Evolutionary conservation across 2,113 vertebrate genomes (phyloP), one percentile per base, ranked within the genome.

Genomic region (Rafetus swinhoei): DNA sequence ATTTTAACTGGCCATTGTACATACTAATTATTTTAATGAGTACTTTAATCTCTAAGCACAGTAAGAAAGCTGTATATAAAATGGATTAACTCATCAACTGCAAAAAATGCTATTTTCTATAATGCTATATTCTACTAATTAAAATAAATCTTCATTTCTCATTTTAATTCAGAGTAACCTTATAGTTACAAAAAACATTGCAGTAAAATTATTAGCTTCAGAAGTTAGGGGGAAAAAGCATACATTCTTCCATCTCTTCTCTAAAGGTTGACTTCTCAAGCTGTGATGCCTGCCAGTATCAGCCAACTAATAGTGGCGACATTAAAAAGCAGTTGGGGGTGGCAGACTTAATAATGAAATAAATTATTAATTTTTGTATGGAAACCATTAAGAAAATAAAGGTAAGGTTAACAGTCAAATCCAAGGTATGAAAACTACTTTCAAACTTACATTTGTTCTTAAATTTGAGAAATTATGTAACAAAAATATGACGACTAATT

Each of bases 1-100:
- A 94, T 97, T 97, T 96, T 35, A 96, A 98, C 88, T 94, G 96
- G 95, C 97, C 97, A 96, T 97, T 97, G 65, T 95, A 96, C 76
- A 94, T 97, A 90, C 94, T 97, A 97, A 98, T 97, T 97, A 97
- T 88, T 97, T 94, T 96, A 97, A 97, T 85, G 92, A 96, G 86
- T 92, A 53, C 89, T 96, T 96, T 97, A 95, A 96, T 97, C 97
- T 96, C 97, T 91, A 93, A 96, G 93, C 77, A 82, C 82, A 90
- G 22, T 83, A 84, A 93, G 87, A 82, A 91, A 97, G 65, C 87
- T 88, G 39, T 88, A 84, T 7, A 92, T 56, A 97, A 97, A 96
- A 92, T 95, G 95, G 95, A 83, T 90, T 83, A 82, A 83, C 79
- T 97, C 87, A 27, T 96, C 94, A 89, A 95, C 76, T 95, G 88